phyloP scores from a whole-genome alignment of 2,113 vertebrate species.

The Galeopterus variegatus region DNA sequence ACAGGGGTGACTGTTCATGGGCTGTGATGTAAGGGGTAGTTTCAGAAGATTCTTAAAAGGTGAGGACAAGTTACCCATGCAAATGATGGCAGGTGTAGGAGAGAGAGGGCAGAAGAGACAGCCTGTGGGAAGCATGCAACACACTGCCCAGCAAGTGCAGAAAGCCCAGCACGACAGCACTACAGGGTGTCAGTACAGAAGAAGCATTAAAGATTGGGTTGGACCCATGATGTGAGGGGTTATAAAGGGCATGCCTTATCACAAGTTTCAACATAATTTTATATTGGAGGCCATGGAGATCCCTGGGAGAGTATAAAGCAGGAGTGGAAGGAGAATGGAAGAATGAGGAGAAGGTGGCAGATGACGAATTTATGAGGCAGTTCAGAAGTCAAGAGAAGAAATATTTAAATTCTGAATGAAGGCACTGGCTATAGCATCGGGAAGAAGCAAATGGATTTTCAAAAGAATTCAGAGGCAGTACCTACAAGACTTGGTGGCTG shows the following conservation, averaged over 20 bases:
- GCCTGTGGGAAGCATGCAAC: not conserved
- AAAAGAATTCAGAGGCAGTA: not conserved
- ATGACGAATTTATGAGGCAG: not conserved
- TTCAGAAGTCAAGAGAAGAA: conserved; percentile 26
- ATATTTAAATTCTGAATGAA: not conserved
- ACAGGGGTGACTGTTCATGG: not conserved
- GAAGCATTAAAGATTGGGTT: not conserved
- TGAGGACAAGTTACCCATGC: not conserved
- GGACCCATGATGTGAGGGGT: not conserved
- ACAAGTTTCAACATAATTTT: not conserved
- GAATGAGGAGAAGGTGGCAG: not conserved
- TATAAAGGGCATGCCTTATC: not conserved
- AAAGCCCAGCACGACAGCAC: no score
- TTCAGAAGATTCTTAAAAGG: conserved; percentile 31
- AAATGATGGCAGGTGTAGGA: not conserved
- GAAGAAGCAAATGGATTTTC: not conserved
- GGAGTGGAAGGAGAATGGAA: not conserved
- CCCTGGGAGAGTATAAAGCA: not conserved
- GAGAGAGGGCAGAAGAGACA: not conserved
- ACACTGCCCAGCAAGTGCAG: not conserved
- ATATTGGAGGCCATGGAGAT: not conserved
- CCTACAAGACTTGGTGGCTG: not conserved
- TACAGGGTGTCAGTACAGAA: not conserved
- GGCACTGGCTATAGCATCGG: not conserved
- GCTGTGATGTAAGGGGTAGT: not conserved